Base-by-base conservation (phyloP, 1,140 invertebrate species). In the Artemia franciscana region DNA sequence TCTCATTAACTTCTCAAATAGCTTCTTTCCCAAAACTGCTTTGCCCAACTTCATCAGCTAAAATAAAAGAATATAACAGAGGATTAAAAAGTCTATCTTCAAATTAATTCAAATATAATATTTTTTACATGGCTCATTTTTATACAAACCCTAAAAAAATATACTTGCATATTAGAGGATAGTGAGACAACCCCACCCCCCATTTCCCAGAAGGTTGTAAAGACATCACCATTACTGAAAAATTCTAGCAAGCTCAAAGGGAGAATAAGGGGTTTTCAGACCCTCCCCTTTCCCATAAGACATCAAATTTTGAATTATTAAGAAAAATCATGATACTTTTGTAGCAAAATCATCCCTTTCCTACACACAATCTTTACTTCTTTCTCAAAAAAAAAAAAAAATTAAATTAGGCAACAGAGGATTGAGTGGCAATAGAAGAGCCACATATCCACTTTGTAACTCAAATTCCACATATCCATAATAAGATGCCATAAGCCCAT, bases 1-100 rank as follows among this genome's bases (percentile, higher is more conserved):
- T 73, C 91, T 91, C 88, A 98, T 95, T 39, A 94, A 65, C n/a
- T 74, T 67, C 18, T 82, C 80, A 74, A 98, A 98, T 5, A 98
- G 71, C 64, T 72, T 79, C 67, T 89, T 82, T 3, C 95, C 94
- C 30, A 98, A 71, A n/a, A 96, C 60, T 65, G 76, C 75, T 65
- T 85, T 82, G 12, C 81, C 76, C 12, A 87, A 65, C 77, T 89
- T 90, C 84, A 98, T 88, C 25, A 98, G 71, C 92, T 96, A 77
- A 23, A n/a, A n/a, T n/a, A n/a, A n/a, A n/a, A 65, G 68, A 78
- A 75, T 70, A 73, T 75, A 71, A 70, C 67, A 69, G 68, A 67
- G 64, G 69, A 63, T 68, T 65, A 69, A 18, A 68, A 63, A 62
- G 39, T 58, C n/a, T n/a, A n/a, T n/a, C n/a, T n/a, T n/a, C n/a